Evolutionary conservation across 2,797 vertebrate genomes (phyloP), one percentile per base, ranked within the genome.

Genomic region (Mus minutoides): DNA sequence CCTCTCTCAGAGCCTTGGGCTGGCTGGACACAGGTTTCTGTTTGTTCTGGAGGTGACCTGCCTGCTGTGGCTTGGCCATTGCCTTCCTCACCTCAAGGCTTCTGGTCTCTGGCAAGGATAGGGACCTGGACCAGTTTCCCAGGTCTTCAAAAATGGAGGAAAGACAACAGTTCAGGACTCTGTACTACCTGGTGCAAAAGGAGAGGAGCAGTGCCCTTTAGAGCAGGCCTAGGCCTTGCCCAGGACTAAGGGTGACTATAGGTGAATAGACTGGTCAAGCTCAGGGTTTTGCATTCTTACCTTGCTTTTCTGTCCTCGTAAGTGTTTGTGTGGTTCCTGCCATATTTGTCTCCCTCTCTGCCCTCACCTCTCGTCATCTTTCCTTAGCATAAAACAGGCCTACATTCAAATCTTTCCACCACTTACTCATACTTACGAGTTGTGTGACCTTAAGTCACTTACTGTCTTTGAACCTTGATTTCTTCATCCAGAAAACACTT

Each of bases 391-490:
- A 40, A 64, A 54, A 34, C 49, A 94, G 69, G 56, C 37, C 49
- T 77, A 16, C 37, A 22, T 94, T 86, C 90, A 84, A 24, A 22
- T 40, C 67, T 62, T 83, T 43, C 43, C 17, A 6, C 46, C 12
- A 46, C 21, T 49, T 43, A 86, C 49, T 34, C 13, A 14, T 10
- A 37, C 40, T 54, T 40, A 54, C 12, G 49, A 14, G 5, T 91
- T 73, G 4, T 89, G 69, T 92, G 76, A 91, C 75, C 40, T 85
- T 85, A 88, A 96, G 56, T 62, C 71, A 67, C 31, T 69, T 86
- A 73, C 22, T 80, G 40, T 96, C 91, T 56, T 86, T 92, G 37
- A 84, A 40, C 62, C 77, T 96, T 2, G 9, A 22, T 94, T 82
- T 93, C 67, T 82, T 84, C 58, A 21, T 94, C 49, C 52, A 24